These are phyloP conservation scores for Pantherophis guttatus DNA, from an alignment of 2,113 vertebrate species.

Conservation along the genomic window DNA sequence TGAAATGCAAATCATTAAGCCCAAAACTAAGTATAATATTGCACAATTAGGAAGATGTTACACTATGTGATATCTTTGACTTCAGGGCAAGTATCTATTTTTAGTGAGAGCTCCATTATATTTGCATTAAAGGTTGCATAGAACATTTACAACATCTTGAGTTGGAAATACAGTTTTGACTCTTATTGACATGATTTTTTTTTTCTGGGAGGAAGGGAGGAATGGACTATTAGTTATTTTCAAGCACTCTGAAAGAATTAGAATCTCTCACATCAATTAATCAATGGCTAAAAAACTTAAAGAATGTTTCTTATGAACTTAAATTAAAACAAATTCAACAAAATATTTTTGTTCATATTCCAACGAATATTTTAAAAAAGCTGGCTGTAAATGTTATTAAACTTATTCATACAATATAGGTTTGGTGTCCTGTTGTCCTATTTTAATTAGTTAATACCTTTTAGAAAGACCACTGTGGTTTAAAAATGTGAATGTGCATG, in stretches of 20 bases:
- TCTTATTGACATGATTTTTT: background rate
- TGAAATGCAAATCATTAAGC: background rate
- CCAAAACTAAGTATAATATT: background rate
- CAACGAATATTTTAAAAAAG: too few relatives aligned
- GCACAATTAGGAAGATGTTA: background rate
- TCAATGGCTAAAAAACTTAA: background rate
- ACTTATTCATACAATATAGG: too few relatives aligned
- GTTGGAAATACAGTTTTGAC: background rate
- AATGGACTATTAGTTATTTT: background rate
- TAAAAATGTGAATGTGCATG: too few relatives aligned
- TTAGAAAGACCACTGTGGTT: too few relatives aligned
- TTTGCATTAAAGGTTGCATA: background rate
- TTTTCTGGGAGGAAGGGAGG: background rate
- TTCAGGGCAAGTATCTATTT: background rate
- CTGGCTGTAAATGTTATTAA: too few relatives aligned
- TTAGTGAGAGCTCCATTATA: background rate
- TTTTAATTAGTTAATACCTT: too few relatives aligned
- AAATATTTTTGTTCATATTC: too few relatives aligned
- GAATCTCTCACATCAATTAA: background rate
- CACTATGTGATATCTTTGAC: background rate
- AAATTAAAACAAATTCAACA: too few relatives aligned
- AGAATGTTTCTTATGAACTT: background rate
- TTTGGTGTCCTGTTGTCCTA: too few relatives aligned
- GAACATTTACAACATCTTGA: background rate
- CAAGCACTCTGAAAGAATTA: background rate